phyloP scores from a whole-genome alignment of 1,140 invertebrate genomes.

The Tetramorium alpestre region DNA sequence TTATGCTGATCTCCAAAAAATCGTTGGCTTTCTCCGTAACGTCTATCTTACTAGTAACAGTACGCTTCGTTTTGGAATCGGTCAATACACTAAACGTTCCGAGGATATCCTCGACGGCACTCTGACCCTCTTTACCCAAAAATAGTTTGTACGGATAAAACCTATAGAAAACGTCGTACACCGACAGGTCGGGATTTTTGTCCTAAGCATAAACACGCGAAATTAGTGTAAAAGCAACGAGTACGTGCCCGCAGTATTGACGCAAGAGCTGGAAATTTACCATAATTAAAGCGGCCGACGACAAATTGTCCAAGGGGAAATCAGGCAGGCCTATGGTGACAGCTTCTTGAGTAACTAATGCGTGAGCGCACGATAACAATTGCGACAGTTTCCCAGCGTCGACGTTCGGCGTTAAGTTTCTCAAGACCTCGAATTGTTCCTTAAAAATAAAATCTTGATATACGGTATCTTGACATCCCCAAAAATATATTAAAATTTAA shows the following conservation, averaged over 20 bases:
- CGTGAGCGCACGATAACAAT: conserved; percentile 91
- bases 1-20: conserved; percentile 75
- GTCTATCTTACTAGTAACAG: conserved; percentile 25
- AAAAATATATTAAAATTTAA: background rate
- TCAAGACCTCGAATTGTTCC: conserved; percentile 87
- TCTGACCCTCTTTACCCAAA: conserved; percentile 90
- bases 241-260: background rate
- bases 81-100: conserved; percentile 87
- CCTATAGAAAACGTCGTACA: conserved; percentile 89
- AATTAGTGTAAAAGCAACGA: conserved; percentile 24
- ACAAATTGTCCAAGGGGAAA: conserved; percentile 95
- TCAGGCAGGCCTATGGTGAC: conserved; percentile 92
- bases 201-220: conserved; percentile 87
- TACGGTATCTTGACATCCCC: background rate
- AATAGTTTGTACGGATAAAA: conserved; percentile 95
- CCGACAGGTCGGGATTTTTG: conserved; percentile 88
- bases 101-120: conserved; percentile 89
- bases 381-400: conserved; percentile 88
- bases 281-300: conserved; percentile 89
- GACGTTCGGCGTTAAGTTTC: conserved; percentile 86
- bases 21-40: conserved; percentile 74
- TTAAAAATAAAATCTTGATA: conserved; percentile 72
- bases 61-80: conserved; percentile 8
- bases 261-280: conserved; percentile 84
- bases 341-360: conserved; percentile 91